Conservation (phyloP, 1,140 invertebrate genomes). For the Aphelinus certus region DNA sequence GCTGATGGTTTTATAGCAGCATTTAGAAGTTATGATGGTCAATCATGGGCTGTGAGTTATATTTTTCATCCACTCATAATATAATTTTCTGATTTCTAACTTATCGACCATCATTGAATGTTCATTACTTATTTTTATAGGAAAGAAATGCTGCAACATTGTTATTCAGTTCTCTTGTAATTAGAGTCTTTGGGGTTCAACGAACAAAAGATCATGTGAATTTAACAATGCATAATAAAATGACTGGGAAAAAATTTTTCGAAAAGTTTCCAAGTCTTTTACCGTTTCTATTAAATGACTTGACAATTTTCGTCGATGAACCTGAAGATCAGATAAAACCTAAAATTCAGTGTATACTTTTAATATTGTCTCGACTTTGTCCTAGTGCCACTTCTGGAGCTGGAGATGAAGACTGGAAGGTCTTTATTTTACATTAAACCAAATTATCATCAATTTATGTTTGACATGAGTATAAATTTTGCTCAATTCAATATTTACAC, state of each 20-base stretch:
- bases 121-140: constrained; percentile 58
- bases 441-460: constrained; percentile 2
- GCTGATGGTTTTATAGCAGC: constrained; percentile 77
- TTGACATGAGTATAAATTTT: constrained; percentile 21
- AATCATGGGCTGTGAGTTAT: constrained; percentile 79
- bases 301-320: constrained; percentile 65
- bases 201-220: constrained; percentile 76
- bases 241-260: constrained; percentile 85
- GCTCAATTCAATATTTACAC: constrained; percentile 4
- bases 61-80: constrained; percentile 6
- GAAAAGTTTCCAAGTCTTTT: constrained; percentile 82
- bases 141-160: constrained; percentile 89
- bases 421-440: constrained; percentile 47
- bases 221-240: constrained; percentile 78
- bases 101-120: not conserved
- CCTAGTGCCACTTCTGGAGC: constrained; percentile 74
- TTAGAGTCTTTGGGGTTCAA: constrained; percentile 89
- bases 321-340: constrained; percentile 60
- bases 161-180: constrained; percentile 84
- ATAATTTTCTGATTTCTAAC: not conserved
- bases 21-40: constrained; percentile 77
- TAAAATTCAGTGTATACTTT: constrained; percentile 79
- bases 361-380: constrained; percentile 83
- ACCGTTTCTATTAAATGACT: constrained; percentile 78
- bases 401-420: constrained; percentile 74